A percentile compares a stretch with the other conserved stretches of the same genome.
These are phyloP conservation scores for Heteropelma amictum DNA, from an alignment of 2,888 invertebrate species.

Conservation along the genomic window DNA sequence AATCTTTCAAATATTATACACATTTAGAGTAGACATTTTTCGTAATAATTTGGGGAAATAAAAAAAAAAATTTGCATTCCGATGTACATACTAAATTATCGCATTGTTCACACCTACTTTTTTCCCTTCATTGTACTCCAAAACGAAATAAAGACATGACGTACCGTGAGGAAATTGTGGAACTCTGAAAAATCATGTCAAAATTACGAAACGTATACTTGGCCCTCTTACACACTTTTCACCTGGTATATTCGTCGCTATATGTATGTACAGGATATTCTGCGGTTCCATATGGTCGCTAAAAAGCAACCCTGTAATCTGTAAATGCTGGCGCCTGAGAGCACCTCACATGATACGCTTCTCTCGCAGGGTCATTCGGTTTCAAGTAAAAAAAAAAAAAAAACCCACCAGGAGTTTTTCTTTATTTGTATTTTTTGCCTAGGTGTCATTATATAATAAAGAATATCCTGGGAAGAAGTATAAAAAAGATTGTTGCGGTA, in stretches of 20 bases:
- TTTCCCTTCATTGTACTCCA: too few relatives aligned
- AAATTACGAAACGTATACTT: too few relatives aligned
- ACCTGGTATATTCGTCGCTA: not conserved
- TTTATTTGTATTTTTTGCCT: conserved; percentile 14
- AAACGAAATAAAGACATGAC: too few relatives aligned
- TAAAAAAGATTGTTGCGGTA: conserved; percentile 19
- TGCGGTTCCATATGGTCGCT: conserved; percentile 37
- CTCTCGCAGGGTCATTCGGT: conserved; percentile 63
- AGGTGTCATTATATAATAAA: conserved; percentile 31
- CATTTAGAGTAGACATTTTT: too few relatives aligned
- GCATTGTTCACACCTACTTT: too few relatives aligned
- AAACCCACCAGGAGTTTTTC: conserved; percentile 10
- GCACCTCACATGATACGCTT: conserved; percentile 33
- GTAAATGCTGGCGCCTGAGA: conserved; percentile 39
- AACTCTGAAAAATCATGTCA: too few relatives aligned
- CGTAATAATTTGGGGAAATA: too few relatives aligned
- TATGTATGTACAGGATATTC: conserved; percentile 21
- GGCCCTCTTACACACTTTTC: too few relatives aligned
- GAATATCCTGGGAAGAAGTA: conserved; percentile 28
- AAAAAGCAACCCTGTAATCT: conserved; percentile 64
- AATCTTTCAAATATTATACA: too few relatives aligned
- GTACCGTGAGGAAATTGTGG: too few relatives aligned
- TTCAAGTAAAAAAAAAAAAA: conserved; percentile 53
- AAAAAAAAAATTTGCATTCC: too few relatives aligned
- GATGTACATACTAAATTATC: too few relatives aligned